Evolutionary conservation across 2,888 invertebrate species (phyloP).

Genomic region (Phyto melanocephala): DNA sequence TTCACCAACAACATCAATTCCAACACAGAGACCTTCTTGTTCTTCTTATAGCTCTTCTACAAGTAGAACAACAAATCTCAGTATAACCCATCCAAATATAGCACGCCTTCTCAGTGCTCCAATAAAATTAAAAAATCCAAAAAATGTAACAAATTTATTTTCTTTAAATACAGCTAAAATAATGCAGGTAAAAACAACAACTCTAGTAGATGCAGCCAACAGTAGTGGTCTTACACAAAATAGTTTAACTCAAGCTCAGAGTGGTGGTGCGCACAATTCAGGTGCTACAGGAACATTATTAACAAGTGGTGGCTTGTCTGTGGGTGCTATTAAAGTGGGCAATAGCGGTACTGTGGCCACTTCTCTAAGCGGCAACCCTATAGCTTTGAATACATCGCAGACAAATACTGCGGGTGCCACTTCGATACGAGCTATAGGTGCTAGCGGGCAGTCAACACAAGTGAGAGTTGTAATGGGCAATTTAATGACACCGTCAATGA

Average conservation of each 20-base stretch:
- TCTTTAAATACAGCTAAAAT: conserved; percentile 80
- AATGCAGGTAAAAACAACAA: conserved; percentile 79
- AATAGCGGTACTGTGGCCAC: conserved; percentile 66
- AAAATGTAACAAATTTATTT: conserved; percentile 66
- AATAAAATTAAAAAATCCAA: conserved; percentile 71
- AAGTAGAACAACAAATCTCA: conserved; percentile 62
- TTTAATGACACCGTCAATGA: conserved; percentile 80
- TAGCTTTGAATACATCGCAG: conserved; percentile 71
- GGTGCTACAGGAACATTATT: conserved; percentile 57
- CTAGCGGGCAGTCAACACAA: conserved; percentile 77
- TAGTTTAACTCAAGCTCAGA: conserved; percentile 22
- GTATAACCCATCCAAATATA: conserved; percentile 47
- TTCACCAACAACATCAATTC: conserved; percentile 68
- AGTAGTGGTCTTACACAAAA: conserved; percentile 61
- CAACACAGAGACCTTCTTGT: conserved; percentile 45
- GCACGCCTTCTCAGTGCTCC: conserved; percentile 65
- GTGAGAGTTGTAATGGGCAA: conserved; percentile 77
- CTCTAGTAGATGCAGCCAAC: conserved; percentile 72
- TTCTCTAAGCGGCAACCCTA: conserved; percentile 70
- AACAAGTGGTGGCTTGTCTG: conserved; percentile 54
- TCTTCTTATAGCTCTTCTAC: conserved; percentile 54
- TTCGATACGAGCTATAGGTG: conserved; percentile 73
- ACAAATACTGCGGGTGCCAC: conserved; percentile 73
- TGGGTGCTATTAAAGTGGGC: conserved; percentile 71
- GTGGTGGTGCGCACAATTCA: conserved; percentile 63